Evolutionary conservation across 2,888 invertebrate species (phyloP).

Genomic region (Blera fallax): DNA sequence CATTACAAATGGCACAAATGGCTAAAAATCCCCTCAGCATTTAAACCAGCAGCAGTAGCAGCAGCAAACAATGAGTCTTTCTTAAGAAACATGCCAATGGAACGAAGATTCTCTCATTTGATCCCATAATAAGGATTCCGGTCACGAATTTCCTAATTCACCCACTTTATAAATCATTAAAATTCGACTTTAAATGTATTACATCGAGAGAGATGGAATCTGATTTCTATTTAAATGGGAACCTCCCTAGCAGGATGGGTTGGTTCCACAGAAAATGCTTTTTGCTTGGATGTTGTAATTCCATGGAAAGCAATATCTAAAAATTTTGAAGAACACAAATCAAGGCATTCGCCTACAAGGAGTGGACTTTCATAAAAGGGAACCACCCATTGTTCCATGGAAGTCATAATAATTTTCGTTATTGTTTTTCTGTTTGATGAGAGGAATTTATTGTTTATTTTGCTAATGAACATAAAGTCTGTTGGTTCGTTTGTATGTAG

Average conservation of each 20-base stretch:
- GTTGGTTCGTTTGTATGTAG: too few relatives aligned
- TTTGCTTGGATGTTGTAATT: neutral
- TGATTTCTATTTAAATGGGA: neutral
- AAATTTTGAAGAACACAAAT: neutral
- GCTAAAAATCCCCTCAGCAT: neutral
- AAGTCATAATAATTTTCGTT: neutral
- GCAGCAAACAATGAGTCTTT: constrained; percentile 16
- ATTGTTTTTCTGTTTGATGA: neutral
- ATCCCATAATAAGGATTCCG: constrained; percentile 50
- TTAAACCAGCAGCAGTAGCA: neutral
- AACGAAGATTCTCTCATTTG: constrained; percentile 2
- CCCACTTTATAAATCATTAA: constrained; percentile 65
- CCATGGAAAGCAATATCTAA: neutral
- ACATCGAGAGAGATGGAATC: constrained; percentile 22
- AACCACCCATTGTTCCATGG: neutral
- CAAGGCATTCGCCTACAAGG: neutral
- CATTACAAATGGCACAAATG: constrained; percentile 14
- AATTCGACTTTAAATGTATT: constrained; percentile 56
- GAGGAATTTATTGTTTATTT: neutral
- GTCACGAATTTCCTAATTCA: constrained; percentile 62
- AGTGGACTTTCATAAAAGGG: neutral
- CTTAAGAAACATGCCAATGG: constrained; percentile 9
- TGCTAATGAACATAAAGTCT: neutral
- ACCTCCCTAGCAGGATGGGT: too few relatives aligned
- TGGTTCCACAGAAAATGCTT: too few relatives aligned